Evolutionary conservation across 2,888 invertebrate genomes (phyloP), one percentile per base, ranked within the genome.

Genomic region (Plagodis dolabraria): DNA sequence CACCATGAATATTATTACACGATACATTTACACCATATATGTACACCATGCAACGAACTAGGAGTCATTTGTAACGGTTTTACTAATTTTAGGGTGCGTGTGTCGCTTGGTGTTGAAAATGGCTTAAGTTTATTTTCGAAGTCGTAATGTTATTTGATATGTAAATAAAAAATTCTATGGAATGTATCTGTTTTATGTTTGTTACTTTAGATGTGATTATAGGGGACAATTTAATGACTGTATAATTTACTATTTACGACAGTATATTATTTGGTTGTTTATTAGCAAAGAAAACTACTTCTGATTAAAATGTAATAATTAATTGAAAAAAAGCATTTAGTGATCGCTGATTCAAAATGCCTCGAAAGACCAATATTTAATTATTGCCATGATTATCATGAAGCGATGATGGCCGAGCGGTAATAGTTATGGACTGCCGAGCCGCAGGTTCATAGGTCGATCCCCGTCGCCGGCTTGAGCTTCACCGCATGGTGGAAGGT

Each of bases 11-110:
- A 57, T 65, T 65, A 63, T 57, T 57, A 58, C 40, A 40, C 44
- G 53, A 51, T 42, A 45, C 43, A 50, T 60, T 56, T 56, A 60
- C 49, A 56, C 60, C 60, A 56, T 56, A 56, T 5, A 52, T 48
- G 60, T 52, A 55, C 48, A 40, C 51, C 44, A 54, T 55, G 50
- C 47, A 58, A 52, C 65, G 56, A 60, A 65, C 57, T 65, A 55
- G 61, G 68, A 67, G 60, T 65, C 63, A 61, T 67, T 68, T 58
- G 57, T 68, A 70, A 70, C 70, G 69, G 70, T 63, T 60, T 58
- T 57, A 62, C 57, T 62, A 60, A 64, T 64, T 67, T 65, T 65
- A 63, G 68, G 68, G 65, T 57, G 64, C 52, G 61, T 34, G 40
- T 34, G 64, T 63, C 56, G 48, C 56, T 49, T 64, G 53, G 10